phyloP scores from a whole-genome alignment of 2,113 vertebrate species.

The Cryptotis parvus region DNA sequence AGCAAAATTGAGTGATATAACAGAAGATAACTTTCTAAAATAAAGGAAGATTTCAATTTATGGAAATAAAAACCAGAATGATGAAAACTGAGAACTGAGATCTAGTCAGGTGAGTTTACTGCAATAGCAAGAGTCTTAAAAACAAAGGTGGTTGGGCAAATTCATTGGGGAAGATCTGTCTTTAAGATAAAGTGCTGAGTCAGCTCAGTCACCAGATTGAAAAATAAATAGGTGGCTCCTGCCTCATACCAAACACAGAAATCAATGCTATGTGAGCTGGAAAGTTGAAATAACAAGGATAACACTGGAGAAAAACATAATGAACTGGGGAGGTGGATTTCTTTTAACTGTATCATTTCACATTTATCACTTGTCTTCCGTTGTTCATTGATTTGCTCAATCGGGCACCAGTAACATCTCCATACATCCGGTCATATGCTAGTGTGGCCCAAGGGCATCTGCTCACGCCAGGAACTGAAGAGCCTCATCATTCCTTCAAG shows the following conservation, averaged over 20 bases:
- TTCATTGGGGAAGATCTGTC: neutral
- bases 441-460: too few relatives aligned
- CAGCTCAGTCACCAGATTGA: neutral
- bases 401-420: too few relatives aligned
- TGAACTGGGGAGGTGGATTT: neutral
- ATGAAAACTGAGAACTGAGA: neutral
- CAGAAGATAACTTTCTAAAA: neutral
- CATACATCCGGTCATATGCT: too few relatives aligned
- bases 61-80: constrained; percentile 16
- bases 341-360: too few relatives aligned
- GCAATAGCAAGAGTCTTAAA: neutral
- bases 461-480: too few relatives aligned
- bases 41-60: neutral
- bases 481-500: too few relatives aligned
- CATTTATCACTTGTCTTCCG: too few relatives aligned
- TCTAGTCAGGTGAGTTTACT: neutral
- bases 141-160: neutral
- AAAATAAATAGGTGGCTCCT: neutral
- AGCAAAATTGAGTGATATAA: neutral
- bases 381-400: too few relatives aligned
- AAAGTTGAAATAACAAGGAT: neutral
- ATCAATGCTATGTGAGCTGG: neutral
- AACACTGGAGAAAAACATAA: neutral
- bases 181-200: neutral
- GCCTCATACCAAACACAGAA: neutral